phyloP scores from a whole-genome alignment of 2,888 invertebrate genomes.

The Fabriciana adippe region DNA sequence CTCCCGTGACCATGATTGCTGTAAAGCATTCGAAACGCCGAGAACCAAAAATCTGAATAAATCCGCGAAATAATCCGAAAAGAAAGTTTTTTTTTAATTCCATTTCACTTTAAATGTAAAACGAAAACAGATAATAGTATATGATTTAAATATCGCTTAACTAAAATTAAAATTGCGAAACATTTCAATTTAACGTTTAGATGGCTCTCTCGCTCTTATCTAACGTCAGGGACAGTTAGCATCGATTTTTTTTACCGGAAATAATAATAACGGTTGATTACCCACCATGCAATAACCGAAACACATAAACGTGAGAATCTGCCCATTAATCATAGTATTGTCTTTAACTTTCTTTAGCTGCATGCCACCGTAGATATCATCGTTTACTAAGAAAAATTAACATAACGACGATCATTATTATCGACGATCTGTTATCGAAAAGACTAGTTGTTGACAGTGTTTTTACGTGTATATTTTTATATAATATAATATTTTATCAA shows the following conservation, averaged over 20 bases:
- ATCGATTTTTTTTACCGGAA: slow-evolving; percentile 16
- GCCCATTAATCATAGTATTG: slow-evolving; percentile 3
- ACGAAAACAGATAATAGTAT: slow-evolving; percentile 1
- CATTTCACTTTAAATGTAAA: background rate
- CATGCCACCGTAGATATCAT: background rate
- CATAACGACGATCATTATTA: too few species aligned
- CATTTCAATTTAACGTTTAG: slow-evolving; percentile 2
- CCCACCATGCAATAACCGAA: slow-evolving; percentile 8
- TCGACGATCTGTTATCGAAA: too few species aligned
- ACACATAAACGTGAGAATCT: slow-evolving; percentile 9
- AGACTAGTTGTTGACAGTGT: too few species aligned
- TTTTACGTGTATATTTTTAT: too few species aligned
- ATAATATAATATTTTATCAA: too few species aligned
- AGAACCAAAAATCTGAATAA: too few species aligned
- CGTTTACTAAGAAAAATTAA: background rate
- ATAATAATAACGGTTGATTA: slow-evolving; percentile 1
- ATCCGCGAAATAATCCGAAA: too few species aligned
- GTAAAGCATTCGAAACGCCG: too few species aligned
- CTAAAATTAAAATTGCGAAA: background rate
- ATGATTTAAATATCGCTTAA: background rate
- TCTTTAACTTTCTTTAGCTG: slow-evolving; percentile 8
- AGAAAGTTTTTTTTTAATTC: too few species aligned
- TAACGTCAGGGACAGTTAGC: slow-evolving; percentile 1
- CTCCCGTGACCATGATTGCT: too few species aligned
- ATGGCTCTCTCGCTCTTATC: background rate